Evolutionary conservation across 1,140 invertebrate genomes (phyloP).

Genomic region (Neodiprion fabricii): DNA sequence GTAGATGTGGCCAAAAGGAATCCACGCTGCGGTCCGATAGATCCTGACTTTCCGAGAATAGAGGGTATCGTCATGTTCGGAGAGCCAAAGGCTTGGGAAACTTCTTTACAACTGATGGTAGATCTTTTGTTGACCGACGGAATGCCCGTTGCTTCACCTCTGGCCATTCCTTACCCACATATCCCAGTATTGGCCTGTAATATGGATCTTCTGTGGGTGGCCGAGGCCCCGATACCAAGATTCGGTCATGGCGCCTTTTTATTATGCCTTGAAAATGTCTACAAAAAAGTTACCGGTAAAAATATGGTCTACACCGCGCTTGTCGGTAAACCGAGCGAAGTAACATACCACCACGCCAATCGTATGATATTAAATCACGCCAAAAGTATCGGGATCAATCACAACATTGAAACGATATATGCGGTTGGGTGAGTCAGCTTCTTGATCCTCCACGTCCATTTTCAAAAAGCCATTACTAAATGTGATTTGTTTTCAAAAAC

Average conservation of each 20-base stretch:
- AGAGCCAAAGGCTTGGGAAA: slow-evolving; percentile 72
- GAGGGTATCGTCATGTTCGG: slow-evolving; percentile 70
- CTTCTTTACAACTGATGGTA: slow-evolving; percentile 68
- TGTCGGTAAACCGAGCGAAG: slow-evolving; percentile 72
- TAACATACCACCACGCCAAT: slow-evolving; percentile 72
- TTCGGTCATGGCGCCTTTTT: slow-evolving; percentile 75
- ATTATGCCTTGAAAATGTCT: slow-evolving; percentile 70
- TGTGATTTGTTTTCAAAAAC: no score
- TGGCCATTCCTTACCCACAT: slow-evolving; percentile 64
- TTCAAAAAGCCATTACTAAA: no score
- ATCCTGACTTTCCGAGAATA: slow-evolving; percentile 62
- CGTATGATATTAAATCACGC: slow-evolving; percentile 65
- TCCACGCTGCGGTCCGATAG: slow-evolving; percentile 60
- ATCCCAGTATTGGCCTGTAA: slow-evolving; percentile 74
- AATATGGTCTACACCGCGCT: slow-evolving; percentile 69
- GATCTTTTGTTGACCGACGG: slow-evolving; percentile 76
- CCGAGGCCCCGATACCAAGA: slow-evolving; percentile 69
- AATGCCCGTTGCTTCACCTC: slow-evolving; percentile 54
- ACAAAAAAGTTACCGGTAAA: slow-evolving; percentile 71
- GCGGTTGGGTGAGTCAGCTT: slow-evolving; percentile 65
- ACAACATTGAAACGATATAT: slow-evolving; percentile 64
- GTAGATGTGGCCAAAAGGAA: slow-evolving; percentile 70
- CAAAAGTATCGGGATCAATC: slow-evolving; percentile 57
- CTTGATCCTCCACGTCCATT: background rate
- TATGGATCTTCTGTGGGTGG: slow-evolving; percentile 75